Evolutionary conservation across 1,140 invertebrate species (phyloP).

Genomic region (Zaprionus tsacasi): DNA sequence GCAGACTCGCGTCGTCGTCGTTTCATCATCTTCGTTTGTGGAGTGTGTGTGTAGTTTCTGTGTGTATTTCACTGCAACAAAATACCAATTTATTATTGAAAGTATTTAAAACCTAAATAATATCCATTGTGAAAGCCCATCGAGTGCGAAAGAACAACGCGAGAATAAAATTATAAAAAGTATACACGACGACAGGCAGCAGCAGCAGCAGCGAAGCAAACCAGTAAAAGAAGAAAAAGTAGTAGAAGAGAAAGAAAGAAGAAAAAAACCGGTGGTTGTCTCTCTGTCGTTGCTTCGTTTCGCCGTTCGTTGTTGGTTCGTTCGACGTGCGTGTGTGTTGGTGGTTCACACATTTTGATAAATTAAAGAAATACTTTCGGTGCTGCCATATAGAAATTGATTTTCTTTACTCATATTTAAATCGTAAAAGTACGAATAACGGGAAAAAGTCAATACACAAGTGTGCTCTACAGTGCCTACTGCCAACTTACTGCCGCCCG

Average conservation of each 20-base stretch:
- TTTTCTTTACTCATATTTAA: conserved; percentile 19
- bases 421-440: conserved; percentile 18
- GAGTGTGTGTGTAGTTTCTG: conserved; percentile 52
- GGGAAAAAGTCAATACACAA: conserved; percentile 44
- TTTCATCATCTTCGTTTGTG: conserved; percentile 52
- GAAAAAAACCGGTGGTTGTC: conserved; percentile 78
- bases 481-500: conserved; percentile 22
- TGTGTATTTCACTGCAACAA: conserved; percentile 42
- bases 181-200: conserved; percentile 39
- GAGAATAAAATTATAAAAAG: conserved; percentile 31
- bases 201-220: conserved; percentile 48
- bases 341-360: conserved; percentile 60
- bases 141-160: conserved; percentile 30
- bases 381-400: conserved; percentile 59
- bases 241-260: conserved; percentile 66
- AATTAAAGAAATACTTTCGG: conserved; percentile 61
- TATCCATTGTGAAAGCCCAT: conserved; percentile 27
- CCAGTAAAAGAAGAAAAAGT: conserved; percentile 52
- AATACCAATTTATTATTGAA: conserved; percentile 41
- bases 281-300: conserved; percentile 55
- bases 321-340: conserved; percentile 49
- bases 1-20: conserved; percentile 69
- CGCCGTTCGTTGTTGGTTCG: conserved; percentile 11
- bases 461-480: conserved; percentile 57
- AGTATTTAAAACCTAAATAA: conserved; percentile 24